Conservation (phyloP, 2,113 vertebrate species). For the Oxygymnocypris stewartii region DNA sequence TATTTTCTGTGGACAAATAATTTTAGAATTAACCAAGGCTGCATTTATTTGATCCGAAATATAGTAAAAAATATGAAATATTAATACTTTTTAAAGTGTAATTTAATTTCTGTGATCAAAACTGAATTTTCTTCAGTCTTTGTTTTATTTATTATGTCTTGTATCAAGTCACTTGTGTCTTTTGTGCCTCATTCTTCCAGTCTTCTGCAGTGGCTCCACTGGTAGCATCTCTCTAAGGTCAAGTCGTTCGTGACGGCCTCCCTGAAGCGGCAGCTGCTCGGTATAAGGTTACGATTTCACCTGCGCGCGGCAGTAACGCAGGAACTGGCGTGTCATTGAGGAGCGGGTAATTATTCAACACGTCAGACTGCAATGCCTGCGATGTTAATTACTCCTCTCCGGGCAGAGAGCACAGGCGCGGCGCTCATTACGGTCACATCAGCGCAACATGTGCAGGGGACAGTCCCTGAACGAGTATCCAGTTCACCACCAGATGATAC, state of each 20-base stretch:
- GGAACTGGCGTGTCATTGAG: slow-evolving; percentile 69
- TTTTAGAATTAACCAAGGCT: background rate
- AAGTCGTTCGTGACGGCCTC: slow-evolving; percentile 44
- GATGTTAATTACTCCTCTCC: slow-evolving; percentile 71
- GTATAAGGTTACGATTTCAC: slow-evolving; percentile 85
- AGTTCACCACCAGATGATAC: slow-evolving; percentile 41
- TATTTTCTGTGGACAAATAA: background rate
- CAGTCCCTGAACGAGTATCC: slow-evolving; percentile 40
- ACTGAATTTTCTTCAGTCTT: background rate
- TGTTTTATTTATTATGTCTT: background rate
- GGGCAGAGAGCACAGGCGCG: slow-evolving; percentile 31
- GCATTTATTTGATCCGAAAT: background rate
- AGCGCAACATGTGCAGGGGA: slow-evolving; percentile 31
- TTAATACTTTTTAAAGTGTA: background rate
- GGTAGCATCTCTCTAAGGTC: slow-evolving; percentile 57
- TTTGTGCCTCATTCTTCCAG: background rate
- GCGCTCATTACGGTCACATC: slow-evolving; percentile 27
- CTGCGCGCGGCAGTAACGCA: slow-evolving; percentile 69
- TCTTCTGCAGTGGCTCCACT: slow-evolving; percentile 47
- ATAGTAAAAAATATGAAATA: background rate
- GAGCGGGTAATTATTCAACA: slow-evolving; percentile 70
- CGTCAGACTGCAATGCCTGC: slow-evolving; percentile 67
- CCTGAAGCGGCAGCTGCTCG: slow-evolving; percentile 80
- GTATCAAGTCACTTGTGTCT: background rate
- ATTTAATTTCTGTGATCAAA: too few relatives aligned